Evolutionary conservation across 2,113 vertebrate species (phyloP).

Genomic region (Macrotus californicus): DNA sequence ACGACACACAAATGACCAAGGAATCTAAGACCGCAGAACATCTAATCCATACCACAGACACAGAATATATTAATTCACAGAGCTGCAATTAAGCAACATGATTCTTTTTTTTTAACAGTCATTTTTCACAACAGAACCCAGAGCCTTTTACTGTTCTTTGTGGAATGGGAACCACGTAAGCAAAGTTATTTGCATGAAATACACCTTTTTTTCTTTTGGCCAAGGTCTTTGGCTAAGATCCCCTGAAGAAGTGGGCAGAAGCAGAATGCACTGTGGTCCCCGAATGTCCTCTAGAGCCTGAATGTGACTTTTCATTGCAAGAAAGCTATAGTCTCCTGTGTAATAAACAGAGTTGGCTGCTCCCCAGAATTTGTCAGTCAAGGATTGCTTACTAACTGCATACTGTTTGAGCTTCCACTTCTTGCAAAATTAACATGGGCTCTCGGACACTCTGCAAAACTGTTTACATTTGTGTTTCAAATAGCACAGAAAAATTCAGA

Average conservation of each 20-base stretch:
- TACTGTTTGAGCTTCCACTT: conserved; percentile 42
- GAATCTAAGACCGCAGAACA: not conserved
- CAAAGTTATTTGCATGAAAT: not conserved
- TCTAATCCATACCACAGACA: not conserved
- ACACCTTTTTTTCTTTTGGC: not conserved
- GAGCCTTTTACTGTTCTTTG: not conserved
- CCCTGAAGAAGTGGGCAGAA: not conserved
- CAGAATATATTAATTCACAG: not conserved
- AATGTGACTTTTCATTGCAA: conserved; percentile 43
- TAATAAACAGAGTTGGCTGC: conserved; percentile 56
- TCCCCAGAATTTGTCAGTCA: conserved; percentile 23
- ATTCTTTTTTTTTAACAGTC: conserved; percentile 40
- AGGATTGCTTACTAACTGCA: conserved; percentile 44
- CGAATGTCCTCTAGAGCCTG: conserved; percentile 18
- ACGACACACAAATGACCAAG: not conserved
- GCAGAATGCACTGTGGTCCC: not conserved
- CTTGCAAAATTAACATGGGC: conserved; percentile 17
- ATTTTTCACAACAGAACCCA: not conserved
- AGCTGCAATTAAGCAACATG: conserved; percentile 40
- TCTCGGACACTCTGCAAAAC: not conserved
- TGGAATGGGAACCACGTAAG: not conserved
- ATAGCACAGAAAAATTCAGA: not conserved
- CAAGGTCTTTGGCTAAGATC: not conserved
- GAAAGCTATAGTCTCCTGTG: conserved; percentile 24
- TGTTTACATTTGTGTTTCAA: conserved; percentile 36